Conservation (phyloP, 2,113 vertebrate genomes). For the Tenrec ecaudatus region DNA sequence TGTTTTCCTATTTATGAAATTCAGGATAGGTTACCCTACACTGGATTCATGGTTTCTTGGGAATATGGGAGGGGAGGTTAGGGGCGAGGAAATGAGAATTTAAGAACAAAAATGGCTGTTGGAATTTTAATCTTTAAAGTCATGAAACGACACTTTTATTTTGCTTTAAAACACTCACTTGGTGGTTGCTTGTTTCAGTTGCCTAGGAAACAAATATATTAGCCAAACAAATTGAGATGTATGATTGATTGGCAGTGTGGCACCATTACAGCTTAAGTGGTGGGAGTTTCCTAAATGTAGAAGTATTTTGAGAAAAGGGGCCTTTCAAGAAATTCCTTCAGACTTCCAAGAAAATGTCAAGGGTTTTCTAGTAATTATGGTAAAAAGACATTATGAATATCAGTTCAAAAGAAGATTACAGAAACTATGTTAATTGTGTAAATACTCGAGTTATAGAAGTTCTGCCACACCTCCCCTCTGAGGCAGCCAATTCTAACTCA, state of each 20-base stretch:
- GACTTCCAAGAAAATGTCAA: background rate
- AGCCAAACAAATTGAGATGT: background rate
- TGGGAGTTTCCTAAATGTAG: background rate
- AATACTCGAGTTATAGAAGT: background rate
- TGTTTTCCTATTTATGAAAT: too few species aligned
- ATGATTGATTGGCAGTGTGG: background rate
- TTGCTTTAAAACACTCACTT: background rate
- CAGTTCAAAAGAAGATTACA: background rate
- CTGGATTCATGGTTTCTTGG: too few species aligned
- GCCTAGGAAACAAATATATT: background rate
- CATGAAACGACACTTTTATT: background rate
- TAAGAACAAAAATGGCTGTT: too few species aligned
- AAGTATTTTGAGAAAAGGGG: background rate
- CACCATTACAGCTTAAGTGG: background rate
- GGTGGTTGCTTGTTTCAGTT: background rate
- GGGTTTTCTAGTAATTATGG: background rate
- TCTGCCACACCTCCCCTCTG: background rate
- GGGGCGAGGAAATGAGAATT: background rate
- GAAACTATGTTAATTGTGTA: too few species aligned
- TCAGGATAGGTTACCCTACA: too few species aligned
- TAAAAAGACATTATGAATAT: background rate
- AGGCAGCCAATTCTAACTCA: background rate
- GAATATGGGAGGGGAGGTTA: slow-evolving; percentile 12
- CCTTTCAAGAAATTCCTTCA: background rate
- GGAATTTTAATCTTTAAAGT: background rate